phyloP scores from a whole-genome alignment of 1,140 invertebrate genomes.

The Armadillidium nasatum region DNA sequence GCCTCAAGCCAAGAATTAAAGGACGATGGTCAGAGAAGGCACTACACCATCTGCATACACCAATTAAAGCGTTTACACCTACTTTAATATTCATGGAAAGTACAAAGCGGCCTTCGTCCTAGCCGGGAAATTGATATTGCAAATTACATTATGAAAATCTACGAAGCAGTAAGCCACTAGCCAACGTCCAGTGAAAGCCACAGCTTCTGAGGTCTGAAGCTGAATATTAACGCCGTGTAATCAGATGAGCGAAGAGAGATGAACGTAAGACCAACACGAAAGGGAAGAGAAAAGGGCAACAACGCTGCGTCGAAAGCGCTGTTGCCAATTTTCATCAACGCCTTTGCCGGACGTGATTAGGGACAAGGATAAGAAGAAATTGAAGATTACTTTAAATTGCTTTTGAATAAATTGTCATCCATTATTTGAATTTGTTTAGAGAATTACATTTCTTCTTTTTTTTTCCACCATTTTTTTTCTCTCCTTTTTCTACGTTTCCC shows the following conservation, averaged over 20 bases:
- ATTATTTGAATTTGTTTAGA: not conserved
- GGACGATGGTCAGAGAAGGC: conserved; percentile 10
- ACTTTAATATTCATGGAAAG: conserved; percentile 43
- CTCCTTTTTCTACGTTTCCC: too few species aligned
- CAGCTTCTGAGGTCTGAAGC: conserved; percentile 10
- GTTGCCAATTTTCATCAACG: conserved; percentile 12
- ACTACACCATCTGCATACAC: conserved; percentile 34
- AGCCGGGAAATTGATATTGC: conserved; percentile 43
- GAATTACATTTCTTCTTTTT: too few species aligned
- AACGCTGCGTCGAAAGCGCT: not conserved
- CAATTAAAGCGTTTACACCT: conserved; percentile 41
- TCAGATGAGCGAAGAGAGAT: conserved; percentile 6
- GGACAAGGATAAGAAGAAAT: conserved; percentile 7
- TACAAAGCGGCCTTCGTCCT: conserved; percentile 38
- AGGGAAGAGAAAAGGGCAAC: not conserved
- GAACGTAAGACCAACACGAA: not conserved
- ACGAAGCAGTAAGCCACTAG: conserved; percentile 8
- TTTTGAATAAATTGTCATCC: conserved; percentile 5
- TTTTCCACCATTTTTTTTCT: too few species aligned
- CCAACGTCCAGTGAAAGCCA: conserved; percentile 8
- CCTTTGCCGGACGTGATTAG: conserved; percentile 6
- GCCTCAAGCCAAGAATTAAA: conserved; percentile 1
- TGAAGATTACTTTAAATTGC: conserved; percentile 8
- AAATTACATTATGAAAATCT: conserved; percentile 43
- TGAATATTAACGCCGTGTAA: conserved; percentile 10